Evolutionary conservation across 2,797 vertebrate species (phyloP).

Genomic region (Periophthalmus magnuspinnatus): DNA sequence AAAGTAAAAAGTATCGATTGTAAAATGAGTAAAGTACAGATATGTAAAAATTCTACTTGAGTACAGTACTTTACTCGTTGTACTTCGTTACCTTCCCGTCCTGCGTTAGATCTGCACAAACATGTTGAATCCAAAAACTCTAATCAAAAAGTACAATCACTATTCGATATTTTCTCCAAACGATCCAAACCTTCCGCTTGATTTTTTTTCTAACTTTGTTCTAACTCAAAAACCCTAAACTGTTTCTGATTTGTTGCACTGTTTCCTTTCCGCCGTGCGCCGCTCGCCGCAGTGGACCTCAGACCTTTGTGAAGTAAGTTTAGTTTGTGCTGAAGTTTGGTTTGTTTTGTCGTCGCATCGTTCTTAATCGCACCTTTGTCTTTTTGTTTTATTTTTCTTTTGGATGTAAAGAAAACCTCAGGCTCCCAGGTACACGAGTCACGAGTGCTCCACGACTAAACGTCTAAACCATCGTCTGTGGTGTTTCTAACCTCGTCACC

Average conservation of each 20-base stretch:
- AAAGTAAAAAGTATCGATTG: too few species aligned
- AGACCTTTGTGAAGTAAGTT: constrained; percentile 76
- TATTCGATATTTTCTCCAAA: too few species aligned
- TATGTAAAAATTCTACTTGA: too few species aligned
- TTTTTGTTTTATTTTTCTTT: constrained; percentile 21
- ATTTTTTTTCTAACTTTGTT: not conserved
- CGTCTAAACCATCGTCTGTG: constrained; percentile 19
- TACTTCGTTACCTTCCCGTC: too few species aligned
- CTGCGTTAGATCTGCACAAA: too few species aligned
- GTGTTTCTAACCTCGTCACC: not conserved
- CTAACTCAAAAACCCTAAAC: too few species aligned
- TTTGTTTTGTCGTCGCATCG: constrained; percentile 22
- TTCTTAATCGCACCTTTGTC: constrained; percentile 8
- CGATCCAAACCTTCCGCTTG: not conserved
- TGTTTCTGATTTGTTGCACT: constrained; percentile 1
- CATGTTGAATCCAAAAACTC: too few species aligned
- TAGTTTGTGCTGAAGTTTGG: not conserved
- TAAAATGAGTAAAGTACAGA: too few species aligned
- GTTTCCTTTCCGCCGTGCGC: constrained; percentile 18
- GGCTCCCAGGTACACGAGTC: constrained; percentile 92
- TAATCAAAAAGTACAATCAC: too few species aligned
- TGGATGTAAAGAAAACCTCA: constrained; percentile 78
- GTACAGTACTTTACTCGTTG: too few species aligned
- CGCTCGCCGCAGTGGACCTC: constrained; percentile 66
- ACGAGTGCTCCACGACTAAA: constrained; percentile 13